A percentile compares a stretch with the other conserved stretches of the same genome.
These are phyloP conservation scores for Hippocampus abdominalis DNA, from an alignment of 2,113 vertebrate species.

Conservation along the genomic window DNA sequence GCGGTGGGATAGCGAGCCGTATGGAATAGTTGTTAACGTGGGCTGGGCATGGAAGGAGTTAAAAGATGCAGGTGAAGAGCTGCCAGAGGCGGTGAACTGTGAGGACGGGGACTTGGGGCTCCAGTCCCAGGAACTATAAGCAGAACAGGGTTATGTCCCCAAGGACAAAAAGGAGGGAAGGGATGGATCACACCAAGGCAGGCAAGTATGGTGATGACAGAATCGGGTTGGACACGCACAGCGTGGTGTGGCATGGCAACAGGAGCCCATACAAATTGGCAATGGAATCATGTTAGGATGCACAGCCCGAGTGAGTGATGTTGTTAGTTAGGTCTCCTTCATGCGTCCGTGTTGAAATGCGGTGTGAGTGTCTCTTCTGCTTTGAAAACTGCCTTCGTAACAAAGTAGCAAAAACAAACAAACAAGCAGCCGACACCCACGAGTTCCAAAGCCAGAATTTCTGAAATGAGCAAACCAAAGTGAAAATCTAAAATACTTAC, in stretches of 20 bases:
- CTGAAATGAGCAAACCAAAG: neutral
- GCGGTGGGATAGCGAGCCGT: conserved; percentile 70
- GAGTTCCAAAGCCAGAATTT: conserved; percentile 5
- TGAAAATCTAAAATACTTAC: neutral
- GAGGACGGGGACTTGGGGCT: conserved; percentile 65
- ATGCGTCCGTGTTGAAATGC: conserved; percentile 1
- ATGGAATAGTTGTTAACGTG: conserved; percentile 68
- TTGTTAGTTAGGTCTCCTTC: conserved; percentile 16
- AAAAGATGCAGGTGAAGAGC: conserved; percentile 72
- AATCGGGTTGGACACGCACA: conserved; percentile 50
- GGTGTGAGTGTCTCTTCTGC: conserved; percentile 18
- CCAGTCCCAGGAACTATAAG: conserved; percentile 69
- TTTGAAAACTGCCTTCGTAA: conserved; percentile 45
- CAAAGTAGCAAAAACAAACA: conserved; percentile 13
- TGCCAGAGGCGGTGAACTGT: conserved; percentile 65
- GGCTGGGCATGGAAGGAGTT: conserved; percentile 74
- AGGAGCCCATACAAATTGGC: neutral
- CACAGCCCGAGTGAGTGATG: conserved; percentile 34
- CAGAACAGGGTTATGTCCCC: conserved; percentile 49
- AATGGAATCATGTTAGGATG: conserved; percentile 5
- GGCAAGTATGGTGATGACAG: conserved; percentile 47
- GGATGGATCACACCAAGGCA: conserved; percentile 43
- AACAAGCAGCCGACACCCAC: neutral
- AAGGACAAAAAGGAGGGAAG: conserved; percentile 44
- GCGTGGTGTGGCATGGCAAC: conserved; percentile 40